These are phyloP conservation scores for Patella caerulea DNA, from an alignment of 2,888 invertebrate species.

Conservation along the genomic window DNA sequence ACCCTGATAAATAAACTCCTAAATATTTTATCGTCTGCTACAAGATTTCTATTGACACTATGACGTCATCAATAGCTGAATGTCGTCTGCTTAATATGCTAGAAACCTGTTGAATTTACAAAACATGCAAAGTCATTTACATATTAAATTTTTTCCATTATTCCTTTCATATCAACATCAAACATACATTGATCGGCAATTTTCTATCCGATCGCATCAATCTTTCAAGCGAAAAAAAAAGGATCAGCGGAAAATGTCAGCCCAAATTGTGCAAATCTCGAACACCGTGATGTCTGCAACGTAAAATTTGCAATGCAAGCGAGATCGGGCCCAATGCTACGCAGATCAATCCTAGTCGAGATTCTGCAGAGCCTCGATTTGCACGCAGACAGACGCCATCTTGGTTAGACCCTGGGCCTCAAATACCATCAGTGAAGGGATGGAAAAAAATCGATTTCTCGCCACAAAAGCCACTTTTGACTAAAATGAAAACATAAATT, in stretches of 20 bases:
- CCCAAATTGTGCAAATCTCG: too few relatives aligned
- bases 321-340: neutral
- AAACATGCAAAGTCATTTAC: too few relatives aligned
- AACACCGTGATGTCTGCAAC: neutral
- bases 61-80: neutral
- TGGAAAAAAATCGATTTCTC: neutral
- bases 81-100: neutral
- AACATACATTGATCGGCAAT: too few relatives aligned
- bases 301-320: conserved; percentile 7
- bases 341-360: conserved; percentile 2
- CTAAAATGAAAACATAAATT: neutral
- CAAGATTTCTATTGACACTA: neutral
- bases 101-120: too few relatives aligned
- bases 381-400: conserved; percentile 1
- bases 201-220: too few relatives aligned
- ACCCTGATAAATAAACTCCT: conserved; percentile 3
- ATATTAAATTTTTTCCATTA: too few relatives aligned
- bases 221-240: too few relatives aligned
- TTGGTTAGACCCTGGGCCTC: neutral
- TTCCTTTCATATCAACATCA: too few relatives aligned
- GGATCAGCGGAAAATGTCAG: too few relatives aligned
- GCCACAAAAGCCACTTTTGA: neutral
- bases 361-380: conserved; percentile 7
- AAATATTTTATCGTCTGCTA: conserved; percentile 4
- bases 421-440: neutral